Evolutionary conservation across 1,140 invertebrate genomes (phyloP), one percentile per base, ranked within the genome.

Genomic region (Drosophila rhopaloa): DNA sequence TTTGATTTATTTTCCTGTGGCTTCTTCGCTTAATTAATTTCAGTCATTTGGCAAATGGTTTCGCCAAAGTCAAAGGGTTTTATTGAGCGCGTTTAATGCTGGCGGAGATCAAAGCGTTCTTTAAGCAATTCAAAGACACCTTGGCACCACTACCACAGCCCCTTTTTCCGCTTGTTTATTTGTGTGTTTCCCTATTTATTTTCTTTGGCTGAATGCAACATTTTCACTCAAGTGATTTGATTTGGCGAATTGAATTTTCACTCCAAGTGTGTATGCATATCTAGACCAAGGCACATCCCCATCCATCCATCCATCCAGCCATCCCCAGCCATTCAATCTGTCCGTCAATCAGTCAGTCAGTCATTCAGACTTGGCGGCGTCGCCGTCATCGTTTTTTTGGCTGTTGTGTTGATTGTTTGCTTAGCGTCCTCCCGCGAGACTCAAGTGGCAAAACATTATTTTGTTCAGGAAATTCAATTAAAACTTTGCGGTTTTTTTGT

Each of bases 211-310:
- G 53, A 72, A 72, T 71, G 68, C 65, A 72, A 71, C 68, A 72
- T 86, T 88, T 86, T 83, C 83, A 83, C 83, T 88, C 83, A 88
- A 88, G 83, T 89, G 83, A 88, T 88, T 88, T 88, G 84, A 88
- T 88, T 88, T 88, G 75, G 79, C 83, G 84, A 88, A 88, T 88
- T 89, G 79, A 88, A 80, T 86, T 88, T 86, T 75, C 37, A 44
- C 83, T 61, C 75, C 60, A 56, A 83, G 83, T 83, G 57, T 89
- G 83, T 89, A 83, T 88, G 84, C 83, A 83, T 80, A 82, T 78
- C 83, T 68, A 66, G 51, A 72, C 79, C 79, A 58, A 62, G 32
- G 54, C 47, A 41, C 10, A 50, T 57, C 59, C 44, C 27, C 46
- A 48, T n/a, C 46, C 46, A 48, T 47, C 24, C 37, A n/a, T 16